Conservation (phyloP, 35 echinoderm and acorn worm genomes). For the Ptychodera flava region DNA sequence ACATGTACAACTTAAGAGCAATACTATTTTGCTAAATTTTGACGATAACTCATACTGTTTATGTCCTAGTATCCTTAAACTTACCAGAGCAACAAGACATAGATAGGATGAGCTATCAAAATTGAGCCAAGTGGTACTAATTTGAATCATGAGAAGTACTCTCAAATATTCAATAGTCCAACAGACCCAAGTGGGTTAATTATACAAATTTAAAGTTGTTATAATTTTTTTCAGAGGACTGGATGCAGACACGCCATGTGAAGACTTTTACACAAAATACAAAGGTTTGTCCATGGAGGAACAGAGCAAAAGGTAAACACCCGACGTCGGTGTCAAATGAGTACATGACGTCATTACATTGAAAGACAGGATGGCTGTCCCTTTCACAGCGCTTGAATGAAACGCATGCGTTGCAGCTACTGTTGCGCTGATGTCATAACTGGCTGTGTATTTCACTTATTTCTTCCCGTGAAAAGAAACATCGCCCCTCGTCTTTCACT, state of each 20-base stretch:
- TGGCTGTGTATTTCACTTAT: background rate
- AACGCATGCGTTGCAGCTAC: background rate
- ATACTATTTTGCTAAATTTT: too few species aligned
- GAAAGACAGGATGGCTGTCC: background rate
- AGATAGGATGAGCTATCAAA: too few species aligned
- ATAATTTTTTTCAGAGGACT: constrained; percentile 57
- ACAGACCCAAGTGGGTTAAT: too few species aligned
- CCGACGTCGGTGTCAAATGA: background rate
- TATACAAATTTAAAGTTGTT: background rate
- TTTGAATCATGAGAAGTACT: too few species aligned
- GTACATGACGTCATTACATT: background rate
- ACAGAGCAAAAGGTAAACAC: constrained; percentile 45
- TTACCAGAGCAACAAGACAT: too few species aligned
- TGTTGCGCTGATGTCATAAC: background rate
- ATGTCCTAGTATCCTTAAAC: too few species aligned
- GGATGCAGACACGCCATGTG: constrained; percentile 49
- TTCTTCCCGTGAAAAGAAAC: background rate
- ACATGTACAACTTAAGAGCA: too few species aligned
- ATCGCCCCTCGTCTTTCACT: background rate
- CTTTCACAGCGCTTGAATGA: constrained; percentile 6
- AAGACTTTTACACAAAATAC: constrained; percentile 63
- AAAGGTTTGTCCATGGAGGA: constrained; percentile 59
- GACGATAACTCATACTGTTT: too few species aligned
- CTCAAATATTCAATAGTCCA: too few species aligned
- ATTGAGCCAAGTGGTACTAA: too few species aligned